Conservation (phyloP, 2,113 vertebrate genomes). For the Forbesichthys papilliferus region DNA sequence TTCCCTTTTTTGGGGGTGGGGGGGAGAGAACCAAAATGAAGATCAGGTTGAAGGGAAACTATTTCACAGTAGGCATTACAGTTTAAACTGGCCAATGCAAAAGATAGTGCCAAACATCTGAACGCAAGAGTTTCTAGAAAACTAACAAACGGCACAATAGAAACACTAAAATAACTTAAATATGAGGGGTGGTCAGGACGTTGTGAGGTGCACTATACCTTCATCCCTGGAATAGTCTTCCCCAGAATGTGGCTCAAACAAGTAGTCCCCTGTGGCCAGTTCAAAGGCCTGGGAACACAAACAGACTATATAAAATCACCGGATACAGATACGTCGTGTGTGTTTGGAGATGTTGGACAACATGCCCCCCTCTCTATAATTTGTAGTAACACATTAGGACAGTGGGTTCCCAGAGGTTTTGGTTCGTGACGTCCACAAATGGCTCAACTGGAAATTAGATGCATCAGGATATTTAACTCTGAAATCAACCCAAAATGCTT, state of each 20-base stretch:
- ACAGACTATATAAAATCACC: slow-evolving; percentile 14
- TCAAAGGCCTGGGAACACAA: slow-evolving; percentile 87
- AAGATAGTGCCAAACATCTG: not conserved
- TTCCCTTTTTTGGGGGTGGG: too few relatives aligned
- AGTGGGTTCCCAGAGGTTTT: too few relatives aligned
- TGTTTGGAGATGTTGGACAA: not conserved
- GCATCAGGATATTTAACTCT: too few relatives aligned
- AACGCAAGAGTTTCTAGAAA: not conserved
- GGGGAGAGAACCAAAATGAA: not conserved
- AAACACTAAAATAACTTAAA: slow-evolving; percentile 2
- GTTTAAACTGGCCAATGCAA: not conserved
- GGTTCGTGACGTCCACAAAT: too few relatives aligned
- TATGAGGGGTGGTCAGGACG: slow-evolving; percentile 11
- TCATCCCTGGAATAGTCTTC: slow-evolving; percentile 98
- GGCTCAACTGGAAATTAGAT: too few relatives aligned
- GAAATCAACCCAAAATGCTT: too few relatives aligned
- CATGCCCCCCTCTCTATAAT: too few relatives aligned
- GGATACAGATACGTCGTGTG: slow-evolving; percentile 1
- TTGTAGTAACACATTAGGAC: too few relatives aligned
- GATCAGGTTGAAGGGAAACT: not conserved
- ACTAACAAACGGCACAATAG: not conserved
- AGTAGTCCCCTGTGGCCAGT: slow-evolving; percentile 94
- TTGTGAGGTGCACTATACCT: slow-evolving; percentile 74
- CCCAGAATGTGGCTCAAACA: slow-evolving; percentile 97
- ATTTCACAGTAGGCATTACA: slow-evolving; percentile 28